These are phyloP conservation scores for Hydrocynus forskahlii DNA, from an alignment of 2,797 vertebrate species.

Conservation along the genomic window DNA sequence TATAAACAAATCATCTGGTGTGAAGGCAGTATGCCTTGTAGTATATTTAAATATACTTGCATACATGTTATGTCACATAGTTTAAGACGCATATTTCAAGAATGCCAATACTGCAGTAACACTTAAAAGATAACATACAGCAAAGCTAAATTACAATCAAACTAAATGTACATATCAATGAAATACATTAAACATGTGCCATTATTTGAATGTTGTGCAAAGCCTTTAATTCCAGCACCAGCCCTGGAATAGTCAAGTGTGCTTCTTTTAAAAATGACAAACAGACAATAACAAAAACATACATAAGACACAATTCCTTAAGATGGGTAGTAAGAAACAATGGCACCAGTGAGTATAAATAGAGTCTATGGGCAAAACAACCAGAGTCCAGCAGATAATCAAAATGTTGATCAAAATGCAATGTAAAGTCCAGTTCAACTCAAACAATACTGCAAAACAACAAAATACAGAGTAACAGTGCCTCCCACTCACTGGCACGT, in stretches of 20 bases:
- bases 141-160: background rate
- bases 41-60: too few species aligned
- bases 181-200: background rate
- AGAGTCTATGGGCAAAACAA: slow-evolving; percentile 26
- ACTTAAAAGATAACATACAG: background rate
- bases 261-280: slow-evolving; percentile 63
- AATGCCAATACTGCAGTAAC: too few species aligned
- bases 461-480: slow-evolving; percentile 19
- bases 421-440: slow-evolving; percentile 33
- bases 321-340: slow-evolving; percentile 38
- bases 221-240: slow-evolving; percentile 55
- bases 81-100: too few species aligned
- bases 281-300: slow-evolving; percentile 3
- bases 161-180: background rate
- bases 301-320: slow-evolving; percentile 27
- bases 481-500: background rate
- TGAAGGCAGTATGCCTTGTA: too few species aligned
- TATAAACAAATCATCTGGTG: too few species aligned
- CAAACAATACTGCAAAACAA: slow-evolving; percentile 11
- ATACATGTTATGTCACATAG: too few species aligned
- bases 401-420: slow-evolving; percentile 15
- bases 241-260: slow-evolving; percentile 33
- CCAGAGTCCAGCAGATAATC: slow-evolving; percentile 20
- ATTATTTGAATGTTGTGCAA: slow-evolving; percentile 37
- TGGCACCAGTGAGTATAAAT: slow-evolving; percentile 16